Evolutionary conservation across 2,888 invertebrate genomes (phyloP).

Genomic region (Heteromyza rotundicornis): DNA sequence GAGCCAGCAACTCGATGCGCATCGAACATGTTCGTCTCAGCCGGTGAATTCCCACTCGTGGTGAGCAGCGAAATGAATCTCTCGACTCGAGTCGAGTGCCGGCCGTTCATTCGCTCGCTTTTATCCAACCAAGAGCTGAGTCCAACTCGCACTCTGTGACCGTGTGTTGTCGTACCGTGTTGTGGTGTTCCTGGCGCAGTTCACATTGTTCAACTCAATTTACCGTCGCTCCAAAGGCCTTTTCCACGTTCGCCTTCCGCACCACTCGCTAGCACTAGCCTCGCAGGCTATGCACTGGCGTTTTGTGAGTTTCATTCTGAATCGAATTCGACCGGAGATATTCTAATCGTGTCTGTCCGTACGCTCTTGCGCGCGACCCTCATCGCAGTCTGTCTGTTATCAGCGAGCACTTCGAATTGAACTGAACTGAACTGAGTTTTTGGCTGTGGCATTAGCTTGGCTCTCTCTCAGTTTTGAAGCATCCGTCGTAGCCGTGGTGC

Average conservation of each 20-base stretch:
- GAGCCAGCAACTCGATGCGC: too few relatives aligned
- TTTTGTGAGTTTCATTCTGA: too few relatives aligned
- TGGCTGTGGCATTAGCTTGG: background rate
- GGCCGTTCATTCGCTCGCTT: background rate
- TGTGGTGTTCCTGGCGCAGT: background rate
- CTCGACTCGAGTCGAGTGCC: background rate
- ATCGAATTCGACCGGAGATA: too few relatives aligned
- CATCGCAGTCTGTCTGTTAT: background rate
- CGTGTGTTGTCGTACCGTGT: background rate
- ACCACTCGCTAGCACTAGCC: background rate
- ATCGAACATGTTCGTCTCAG: too few relatives aligned
- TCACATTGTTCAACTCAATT: background rate
- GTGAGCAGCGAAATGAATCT: background rate
- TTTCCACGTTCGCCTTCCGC: too few relatives aligned
- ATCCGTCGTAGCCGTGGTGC: slow-evolving; percentile 13
- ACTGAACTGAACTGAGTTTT: background rate
- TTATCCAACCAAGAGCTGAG: background rate
- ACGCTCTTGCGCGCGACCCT: background rate
- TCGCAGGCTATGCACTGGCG: background rate
- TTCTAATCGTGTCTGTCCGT: background rate
- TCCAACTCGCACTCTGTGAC: background rate
- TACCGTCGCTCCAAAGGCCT: background rate
- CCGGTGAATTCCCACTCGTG: background rate
- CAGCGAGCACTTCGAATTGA: background rate
- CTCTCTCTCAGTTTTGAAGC: slow-evolving; percentile 25